Evolutionary conservation across 2,888 invertebrate genomes (phyloP).

Genomic region (Cosmopolites sordidus): DNA sequence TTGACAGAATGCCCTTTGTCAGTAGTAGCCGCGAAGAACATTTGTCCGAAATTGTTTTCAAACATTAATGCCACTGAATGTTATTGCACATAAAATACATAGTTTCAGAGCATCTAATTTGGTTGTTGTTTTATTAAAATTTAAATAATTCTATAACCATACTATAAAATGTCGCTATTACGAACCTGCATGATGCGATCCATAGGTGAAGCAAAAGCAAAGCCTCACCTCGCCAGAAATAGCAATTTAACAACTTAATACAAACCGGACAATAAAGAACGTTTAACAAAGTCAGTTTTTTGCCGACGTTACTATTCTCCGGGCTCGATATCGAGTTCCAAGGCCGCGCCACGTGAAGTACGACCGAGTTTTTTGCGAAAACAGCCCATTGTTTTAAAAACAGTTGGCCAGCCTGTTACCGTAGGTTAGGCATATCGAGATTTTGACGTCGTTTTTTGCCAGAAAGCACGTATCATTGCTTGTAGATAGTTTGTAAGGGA

Average conservation of each 20-base stretch:
- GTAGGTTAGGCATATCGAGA: conserved; percentile 15
- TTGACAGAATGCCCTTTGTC: too few species aligned
- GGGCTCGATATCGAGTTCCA: conserved; percentile 6
- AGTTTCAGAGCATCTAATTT: too few species aligned
- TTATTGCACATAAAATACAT: too few species aligned
- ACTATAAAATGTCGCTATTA: not conserved
- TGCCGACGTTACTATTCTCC: not conserved
- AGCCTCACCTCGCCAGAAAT: not conserved
- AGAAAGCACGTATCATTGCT: too few species aligned
- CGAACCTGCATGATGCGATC: not conserved
- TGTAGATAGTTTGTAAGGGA: too few species aligned
- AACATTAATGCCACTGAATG: too few species aligned
- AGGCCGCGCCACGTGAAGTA: conserved; percentile 3
- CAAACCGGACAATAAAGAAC: conserved; percentile 16
- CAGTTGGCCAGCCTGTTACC: conserved; percentile 16
- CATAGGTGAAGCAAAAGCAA: not conserved
- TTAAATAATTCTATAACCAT: too few species aligned
- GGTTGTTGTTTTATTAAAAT: too few species aligned
- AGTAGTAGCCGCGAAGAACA: too few species aligned
- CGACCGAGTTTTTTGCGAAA: conserved; percentile 4
- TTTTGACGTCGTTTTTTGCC: conserved; percentile 3
- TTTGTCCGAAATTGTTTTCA: too few species aligned
- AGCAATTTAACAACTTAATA: conserved; percentile 17
- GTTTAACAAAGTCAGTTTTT: conserved; percentile 13
- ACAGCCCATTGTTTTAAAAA: conserved; percentile 17